Base-by-base conservation (phyloP, 2,113 vertebrate genomes). In the Microcebus ravelobensis region DNA sequence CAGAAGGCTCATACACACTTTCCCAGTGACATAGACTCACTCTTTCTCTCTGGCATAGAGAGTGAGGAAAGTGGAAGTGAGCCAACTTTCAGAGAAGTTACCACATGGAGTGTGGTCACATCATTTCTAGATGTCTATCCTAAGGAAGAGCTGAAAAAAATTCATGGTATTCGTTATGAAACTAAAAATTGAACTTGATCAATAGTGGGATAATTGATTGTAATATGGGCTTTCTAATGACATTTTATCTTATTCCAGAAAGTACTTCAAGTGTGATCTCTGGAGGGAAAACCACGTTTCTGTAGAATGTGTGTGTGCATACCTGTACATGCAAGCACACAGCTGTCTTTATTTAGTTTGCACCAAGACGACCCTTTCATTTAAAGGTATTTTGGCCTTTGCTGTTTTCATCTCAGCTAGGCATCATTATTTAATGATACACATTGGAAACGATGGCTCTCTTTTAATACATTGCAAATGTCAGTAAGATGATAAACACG, bases 381-480 rank as follows among this genome's bases (percentile, higher is more conserved):
- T 71, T 67, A n/a, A 59, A 65, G 83, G 27, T 63, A 55, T 0
- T 0, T 8, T 1, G 34, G 6, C 29, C 39, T 96, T 84, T 45
- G 27, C 8, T 90, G 6, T 83, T 90, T 65, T 77, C 27, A 27
- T 48, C 50, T 12, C 17, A 52, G 13, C 23, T 57, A 31, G 39
- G n/a, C 13, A 73, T 20, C 20, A 14, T 67, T 68, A 83, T 71
- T 76, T 71, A 59, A 12, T 52, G 61, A 45, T 13, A 80, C 18
- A 71, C 21, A 80, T 96, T 85, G 87, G 31, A 92, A 97, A 48
- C 36, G 6, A 94, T 80, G 74, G 50, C 73, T 96, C 14, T 87
- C 36, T 74, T 57, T 48, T 61, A 42, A 42, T 68, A 17, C 74
- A 88, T 31, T 86, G 20, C 81, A 92, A 68, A 93, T 93, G 79